Percentiles rank a stretch among this genome's conserved stretches.
These are phyloP conservation scores for Rhagium mordax DNA, from an alignment of 2,888 invertebrate species.

Conservation along the genomic window DNA sequence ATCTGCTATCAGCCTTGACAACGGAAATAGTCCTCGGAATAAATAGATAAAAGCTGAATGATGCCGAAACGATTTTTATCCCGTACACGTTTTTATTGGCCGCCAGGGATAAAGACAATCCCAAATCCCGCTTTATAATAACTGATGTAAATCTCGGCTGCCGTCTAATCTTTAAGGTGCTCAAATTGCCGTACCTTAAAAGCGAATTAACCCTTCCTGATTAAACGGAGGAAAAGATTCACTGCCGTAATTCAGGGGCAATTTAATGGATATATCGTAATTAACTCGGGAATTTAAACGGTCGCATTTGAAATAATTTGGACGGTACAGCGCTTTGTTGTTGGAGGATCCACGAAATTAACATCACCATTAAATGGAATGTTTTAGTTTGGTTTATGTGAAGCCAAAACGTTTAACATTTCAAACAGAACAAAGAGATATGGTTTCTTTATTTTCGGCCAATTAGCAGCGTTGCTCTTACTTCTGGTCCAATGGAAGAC, in stretches of 20 bases:
- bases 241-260: not conserved
- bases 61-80: not conserved
- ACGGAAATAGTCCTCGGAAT: not conserved
- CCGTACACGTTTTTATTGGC: not conserved
- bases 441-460: too few relatives aligned
- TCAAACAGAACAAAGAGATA: too few relatives aligned
- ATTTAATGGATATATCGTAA: not conserved
- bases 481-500: too few relatives aligned
- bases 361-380: too few relatives aligned
- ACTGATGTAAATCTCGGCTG: not conserved
- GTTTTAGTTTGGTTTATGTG: too few relatives aligned
- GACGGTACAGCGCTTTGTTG: not conserved
- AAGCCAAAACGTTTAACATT: too few relatives aligned
- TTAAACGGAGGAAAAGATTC: conserved; percentile 11
- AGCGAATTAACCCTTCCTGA: not conserved
- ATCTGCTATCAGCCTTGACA: not conserved
- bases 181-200: not conserved
- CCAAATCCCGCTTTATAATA: conserved; percentile 15
- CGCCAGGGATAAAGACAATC: not conserved
- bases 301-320: not conserved
- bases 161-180: not conserved
- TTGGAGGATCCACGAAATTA: not conserved
- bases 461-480: too few relatives aligned
- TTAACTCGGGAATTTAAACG: not conserved
- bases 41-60: not conserved